These are phyloP conservation scores for Oenanthe melanoleuca DNA, from an alignment of 2,113 vertebrate species.

Conservation along the genomic window DNA sequence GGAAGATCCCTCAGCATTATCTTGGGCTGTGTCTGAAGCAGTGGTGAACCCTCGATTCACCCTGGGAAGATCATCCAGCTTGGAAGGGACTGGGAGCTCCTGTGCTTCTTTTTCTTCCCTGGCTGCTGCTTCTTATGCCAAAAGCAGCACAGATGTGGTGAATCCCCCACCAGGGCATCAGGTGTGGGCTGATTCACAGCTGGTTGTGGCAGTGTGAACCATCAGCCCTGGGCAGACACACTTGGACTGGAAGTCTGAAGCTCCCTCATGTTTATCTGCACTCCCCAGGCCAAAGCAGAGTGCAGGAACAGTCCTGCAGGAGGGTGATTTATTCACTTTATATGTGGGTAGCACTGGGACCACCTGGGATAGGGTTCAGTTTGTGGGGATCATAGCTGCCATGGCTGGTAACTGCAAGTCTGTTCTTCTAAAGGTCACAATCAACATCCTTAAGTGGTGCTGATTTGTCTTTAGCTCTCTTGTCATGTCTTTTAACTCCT, in stretches of 20 bases:
- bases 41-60: background rate
- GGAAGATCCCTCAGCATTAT: background rate
- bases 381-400: background rate
- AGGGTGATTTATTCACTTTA: background rate
- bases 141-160: background rate
- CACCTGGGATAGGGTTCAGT: background rate
- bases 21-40: background rate
- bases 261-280: background rate
- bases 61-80: background rate
- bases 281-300: background rate
- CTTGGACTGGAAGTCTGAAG: background rate
- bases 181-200: background rate
- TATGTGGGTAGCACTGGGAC: background rate
- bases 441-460: background rate
- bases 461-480: background rate
- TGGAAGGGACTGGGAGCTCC: background rate
- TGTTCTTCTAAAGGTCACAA: background rate
- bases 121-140: background rate
- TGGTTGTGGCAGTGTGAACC: background rate
- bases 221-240: background rate
- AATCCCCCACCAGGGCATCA: background rate
- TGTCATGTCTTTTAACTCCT: background rate
- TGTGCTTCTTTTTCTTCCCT: background rate
- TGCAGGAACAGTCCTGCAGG: too few relatives aligned
- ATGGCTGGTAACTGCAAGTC: background rate